Conservation (phyloP, 2,113 vertebrate genomes). For the Podilymbus podiceps region DNA sequence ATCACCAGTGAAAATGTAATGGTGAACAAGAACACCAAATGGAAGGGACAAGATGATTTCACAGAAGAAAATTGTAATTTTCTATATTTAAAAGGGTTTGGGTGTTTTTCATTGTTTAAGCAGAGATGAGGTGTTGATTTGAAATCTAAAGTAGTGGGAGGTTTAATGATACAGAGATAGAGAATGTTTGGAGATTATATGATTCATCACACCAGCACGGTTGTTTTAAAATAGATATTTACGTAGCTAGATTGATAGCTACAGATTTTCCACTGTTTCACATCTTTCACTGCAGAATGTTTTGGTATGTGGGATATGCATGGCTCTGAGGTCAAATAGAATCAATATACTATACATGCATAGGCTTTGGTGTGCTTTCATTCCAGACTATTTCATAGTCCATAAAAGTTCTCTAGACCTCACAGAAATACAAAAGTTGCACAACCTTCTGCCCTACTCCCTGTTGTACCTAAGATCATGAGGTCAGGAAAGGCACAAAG, state of each 20-base stretch:
- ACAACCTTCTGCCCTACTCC: not conserved
- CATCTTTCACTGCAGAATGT: not conserved
- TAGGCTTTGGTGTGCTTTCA: not conserved
- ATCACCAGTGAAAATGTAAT: not conserved
- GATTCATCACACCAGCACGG: not conserved
- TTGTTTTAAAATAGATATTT: not conserved
- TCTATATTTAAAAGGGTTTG: not conserved
- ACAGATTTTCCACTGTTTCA: not conserved
- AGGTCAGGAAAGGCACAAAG: not conserved
- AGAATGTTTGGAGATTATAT: not conserved
- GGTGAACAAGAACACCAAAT: not conserved
- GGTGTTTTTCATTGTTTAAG: not conserved
- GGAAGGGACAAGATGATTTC: not conserved
- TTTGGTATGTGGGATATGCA: not conserved
- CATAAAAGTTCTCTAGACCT: not conserved
- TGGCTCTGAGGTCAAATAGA: not conserved
- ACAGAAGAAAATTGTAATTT: not conserved
- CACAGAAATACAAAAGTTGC: not conserved
- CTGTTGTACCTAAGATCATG: fast-evolving
- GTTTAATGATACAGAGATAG: not conserved
- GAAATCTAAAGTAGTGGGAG: not conserved
- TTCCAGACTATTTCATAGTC: not conserved
- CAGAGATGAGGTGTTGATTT: not conserved
- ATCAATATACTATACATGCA: not conserved
- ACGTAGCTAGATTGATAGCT: not conserved